Base-by-base conservation (phyloP, 2,888 invertebrate genomes). In the Morpho helenor region DNA sequence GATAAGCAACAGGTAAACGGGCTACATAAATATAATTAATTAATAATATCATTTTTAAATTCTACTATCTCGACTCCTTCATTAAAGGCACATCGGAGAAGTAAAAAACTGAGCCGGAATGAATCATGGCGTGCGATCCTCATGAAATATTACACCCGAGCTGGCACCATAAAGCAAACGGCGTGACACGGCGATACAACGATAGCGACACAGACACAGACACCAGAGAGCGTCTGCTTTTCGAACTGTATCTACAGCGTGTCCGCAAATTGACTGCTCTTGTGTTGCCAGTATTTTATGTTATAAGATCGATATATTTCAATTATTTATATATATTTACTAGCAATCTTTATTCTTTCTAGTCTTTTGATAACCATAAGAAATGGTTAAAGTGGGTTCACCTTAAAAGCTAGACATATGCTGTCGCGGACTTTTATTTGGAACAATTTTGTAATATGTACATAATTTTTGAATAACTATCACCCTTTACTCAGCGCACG, bases 91-190 rank as follows among this genome's bases (percentile, higher is more conserved):
- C 76, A 80, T 81, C 85, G 78, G 83, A 82, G 83, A 85, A 79
- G 77, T 87, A 84, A 83, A 88, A 88, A 89, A 86, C 83, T 86
- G 82, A 77, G 77, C 74, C 68, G 76, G 80, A 84, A 88, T 90
- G 86, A 90, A 86, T 87, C 87, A 90, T 87, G 87, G 88, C 85
- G 87, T 88, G 87, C 87, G 87, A 87, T 88, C 84, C 83, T 78
- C 82, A 86, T 89, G 90, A 90, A 84, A 89, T 90, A 90, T 89
- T 89, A 87, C 87, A 85, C 82, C 79, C 74, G 74, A 80, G 82
- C 87, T 88, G 89, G 87, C 85, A 87, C 88, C 88, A 90, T 90
- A 90, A 90, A 90, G 86, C 87, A 89, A 88, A 88, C 84, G 84
- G 82, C 78, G 80, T 87, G 87, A 88, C 88, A 86, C 77, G 77